phyloP scores from a whole-genome alignment of 1,140 invertebrate genomes.

The Telenomus remus region DNA sequence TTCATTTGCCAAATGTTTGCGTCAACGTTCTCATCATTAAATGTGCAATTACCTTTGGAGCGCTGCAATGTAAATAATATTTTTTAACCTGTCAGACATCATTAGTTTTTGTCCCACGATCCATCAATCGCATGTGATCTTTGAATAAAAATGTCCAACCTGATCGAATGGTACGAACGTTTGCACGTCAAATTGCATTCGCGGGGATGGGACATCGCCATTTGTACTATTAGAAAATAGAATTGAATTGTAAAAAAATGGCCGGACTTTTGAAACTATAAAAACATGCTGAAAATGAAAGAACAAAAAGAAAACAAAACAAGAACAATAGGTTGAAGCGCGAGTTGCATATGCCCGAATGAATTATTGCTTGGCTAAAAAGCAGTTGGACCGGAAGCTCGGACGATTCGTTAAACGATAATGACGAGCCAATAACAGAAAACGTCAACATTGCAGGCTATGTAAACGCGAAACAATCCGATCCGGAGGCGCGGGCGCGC shows the following conservation, averaged over 20 bases:
- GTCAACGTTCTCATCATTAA: background rate
- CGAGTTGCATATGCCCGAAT: conserved; percentile 23
- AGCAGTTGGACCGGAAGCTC: conserved; percentile 53
- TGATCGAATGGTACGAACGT: conserved; percentile 8
- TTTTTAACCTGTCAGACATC: no score
- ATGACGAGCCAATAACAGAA: conserved; percentile 71
- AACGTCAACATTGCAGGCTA: conserved; percentile 66
- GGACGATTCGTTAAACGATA: conserved; percentile 71
- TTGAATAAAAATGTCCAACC: no score
- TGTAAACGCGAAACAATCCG: conserved; percentile 71
- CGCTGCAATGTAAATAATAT: no score
- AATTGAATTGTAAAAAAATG: no score
- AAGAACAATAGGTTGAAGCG: conserved; percentile 29
- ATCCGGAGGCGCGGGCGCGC: conserved; percentile 61
- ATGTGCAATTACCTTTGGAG: no score
- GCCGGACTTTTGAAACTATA: background rate
- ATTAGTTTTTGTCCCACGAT: no score
- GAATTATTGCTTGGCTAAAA: conserved; percentile 54
- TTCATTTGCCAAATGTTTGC: background rate
- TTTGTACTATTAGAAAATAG: conserved; percentile 30
- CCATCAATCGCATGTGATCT: no score
- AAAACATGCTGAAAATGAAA: conserved; percentile 25
- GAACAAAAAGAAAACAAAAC: conserved; percentile 33
- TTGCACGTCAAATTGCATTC: conserved; percentile 35
- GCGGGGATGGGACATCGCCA: background rate